Evolutionary conservation across 2,113 vertebrate species (phyloP), one percentile per base, ranked within the genome.

Genomic region (Hippocampus guttulatus): DNA sequence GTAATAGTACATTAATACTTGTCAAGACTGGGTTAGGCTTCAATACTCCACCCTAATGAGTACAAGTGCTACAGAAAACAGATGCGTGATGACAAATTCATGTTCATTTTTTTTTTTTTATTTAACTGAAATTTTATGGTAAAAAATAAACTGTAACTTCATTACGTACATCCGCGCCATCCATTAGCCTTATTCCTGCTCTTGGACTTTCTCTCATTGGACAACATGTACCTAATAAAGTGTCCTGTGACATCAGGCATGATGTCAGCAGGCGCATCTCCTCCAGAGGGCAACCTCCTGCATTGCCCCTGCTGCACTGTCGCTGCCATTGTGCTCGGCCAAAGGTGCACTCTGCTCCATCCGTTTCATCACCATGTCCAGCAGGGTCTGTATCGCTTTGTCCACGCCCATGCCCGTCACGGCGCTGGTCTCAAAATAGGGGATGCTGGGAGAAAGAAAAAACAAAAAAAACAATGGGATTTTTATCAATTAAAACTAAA

Each of bases 331-430:
- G 75, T 90, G 23, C 14, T 95, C 92, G 0, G 90, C 93, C 66
- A 90, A 92, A 20, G 93, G 92, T 3, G 94, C 89, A 60, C 93
- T 95, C 75, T 94, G 94, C 79, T 98, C 96, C 96, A 98, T 98
- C 30, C 96, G 89, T 81, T 94, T 95, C 96, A 98, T 98, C 77
- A 98, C 95, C 89, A 98, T 92, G 85, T 93, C 94, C 87, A 98
- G 92, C 45, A 98, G 92, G 0, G 87, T 92, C 74, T 90, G 89
- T 77, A 98, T 95, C 0, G 95, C 93, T 65, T 90, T 91, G 11
- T 96, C 94, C 83, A 98, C 95, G 0, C 93, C 90, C 2, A 88
- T 89, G 1, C 96, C 96, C 0, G 94, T 94, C 1, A 94, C 89
- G 0, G 96, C 94, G 11, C 96, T 98, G 0, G 96, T 97, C 90